phyloP scores from a whole-genome alignment of 2,797 vertebrate genomes.

The Columba guinea region DNA sequence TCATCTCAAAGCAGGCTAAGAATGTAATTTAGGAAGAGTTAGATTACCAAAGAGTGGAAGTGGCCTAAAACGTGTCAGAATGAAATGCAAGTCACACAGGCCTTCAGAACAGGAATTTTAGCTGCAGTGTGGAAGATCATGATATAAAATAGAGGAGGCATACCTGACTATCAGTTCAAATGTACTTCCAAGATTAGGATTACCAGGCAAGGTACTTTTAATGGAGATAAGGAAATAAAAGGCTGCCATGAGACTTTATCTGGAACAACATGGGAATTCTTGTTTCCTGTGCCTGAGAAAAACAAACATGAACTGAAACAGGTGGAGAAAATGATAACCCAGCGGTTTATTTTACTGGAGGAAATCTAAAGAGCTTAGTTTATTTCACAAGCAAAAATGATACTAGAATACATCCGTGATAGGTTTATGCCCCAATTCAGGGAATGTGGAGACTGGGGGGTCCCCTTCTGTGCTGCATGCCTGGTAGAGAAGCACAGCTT shows the following conservation, averaged over 20 bases:
- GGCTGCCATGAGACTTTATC: neutral
- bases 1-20: neutral
- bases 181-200: neutral
- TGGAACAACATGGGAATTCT: neutral
- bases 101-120: neutral
- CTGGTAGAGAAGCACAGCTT: neutral
- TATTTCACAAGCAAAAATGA: neutral
- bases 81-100: neutral
- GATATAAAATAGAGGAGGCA: neutral
- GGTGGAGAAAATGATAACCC: neutral
- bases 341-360: neutral
- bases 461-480: neutral
- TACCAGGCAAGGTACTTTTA: neutral
- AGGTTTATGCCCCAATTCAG: neutral
- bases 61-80: neutral
- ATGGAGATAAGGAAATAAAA: neutral
- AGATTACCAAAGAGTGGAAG: neutral
- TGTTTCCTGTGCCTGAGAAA: neutral
- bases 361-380: neutral
- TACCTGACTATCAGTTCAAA: neutral
- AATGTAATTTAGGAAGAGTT: neutral
- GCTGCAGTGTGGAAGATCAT: neutral
- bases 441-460: accelerated
- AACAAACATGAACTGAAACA: neutral
- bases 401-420: neutral